A percentile compares a stretch with the other conserved stretches of the same genome.
Conservation (phyloP, 2,888 invertebrate genomes). For the Parnassius smintheus region DNA sequence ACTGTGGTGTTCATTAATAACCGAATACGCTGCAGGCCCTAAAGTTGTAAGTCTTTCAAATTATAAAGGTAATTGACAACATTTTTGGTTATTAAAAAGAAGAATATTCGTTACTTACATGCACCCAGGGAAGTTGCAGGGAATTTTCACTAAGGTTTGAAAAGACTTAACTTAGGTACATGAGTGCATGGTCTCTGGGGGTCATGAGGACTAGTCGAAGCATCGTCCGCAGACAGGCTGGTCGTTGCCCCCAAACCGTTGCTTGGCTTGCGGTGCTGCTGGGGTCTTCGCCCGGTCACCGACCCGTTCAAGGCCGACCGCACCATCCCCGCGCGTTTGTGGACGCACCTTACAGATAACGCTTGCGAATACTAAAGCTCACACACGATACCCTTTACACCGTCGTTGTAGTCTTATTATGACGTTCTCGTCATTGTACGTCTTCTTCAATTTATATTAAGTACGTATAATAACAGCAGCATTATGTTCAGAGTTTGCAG, state of each 20-base stretch:
- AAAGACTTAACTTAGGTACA: constrained; percentile 34
- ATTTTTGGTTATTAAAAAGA: too few relatives aligned
- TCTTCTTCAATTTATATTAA: too few relatives aligned
- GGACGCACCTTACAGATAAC: constrained; percentile 56
- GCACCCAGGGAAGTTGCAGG: background rate
- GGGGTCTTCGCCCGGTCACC: constrained; percentile 80
- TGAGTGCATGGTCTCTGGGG: constrained; percentile 40
- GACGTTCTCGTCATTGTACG: background rate
- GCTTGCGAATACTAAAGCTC: constrained; percentile 56
- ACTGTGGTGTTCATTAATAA: too few relatives aligned
- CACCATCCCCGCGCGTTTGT: constrained; percentile 72
- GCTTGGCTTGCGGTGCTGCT: constrained; percentile 73
- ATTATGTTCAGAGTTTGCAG: too few relatives aligned
- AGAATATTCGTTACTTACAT: background rate
- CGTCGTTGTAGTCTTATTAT: background rate
- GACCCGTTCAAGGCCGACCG: constrained; percentile 78
- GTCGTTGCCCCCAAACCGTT: constrained; percentile 80
- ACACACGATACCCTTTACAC: background rate
- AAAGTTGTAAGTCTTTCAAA: too few relatives aligned
- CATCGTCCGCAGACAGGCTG: constrained; percentile 61
- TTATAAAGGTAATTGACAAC: too few relatives aligned
- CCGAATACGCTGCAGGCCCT: too few relatives aligned
- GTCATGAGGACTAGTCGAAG: constrained; percentile 56
- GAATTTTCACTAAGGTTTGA: background rate
- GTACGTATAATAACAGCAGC: too few relatives aligned